Base-by-base conservation (phyloP, 2,797 vertebrate species). In the Erethizon dorsatum region DNA sequence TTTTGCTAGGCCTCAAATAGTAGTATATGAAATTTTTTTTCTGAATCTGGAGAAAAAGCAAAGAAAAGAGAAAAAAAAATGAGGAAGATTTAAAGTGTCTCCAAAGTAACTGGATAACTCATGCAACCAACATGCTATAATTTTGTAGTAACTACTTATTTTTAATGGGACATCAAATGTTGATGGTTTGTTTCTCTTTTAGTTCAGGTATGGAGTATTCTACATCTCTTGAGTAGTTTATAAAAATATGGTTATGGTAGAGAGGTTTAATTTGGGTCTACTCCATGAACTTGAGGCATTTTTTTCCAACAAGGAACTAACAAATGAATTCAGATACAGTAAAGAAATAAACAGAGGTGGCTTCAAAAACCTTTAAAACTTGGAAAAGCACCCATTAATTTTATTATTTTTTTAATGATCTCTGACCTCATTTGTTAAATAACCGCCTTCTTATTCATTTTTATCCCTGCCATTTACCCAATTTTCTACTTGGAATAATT, bases 21-120 rank as follows among this genome's bases (percentile, higher is more conserved):
- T 83, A 82, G 65, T 86, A 15, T 87, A 56, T 89, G 45, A 91
- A 92, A 61, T 96, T 86, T 96, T 45, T 45, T 95, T 50, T 57
- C 83, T 95, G 54, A 96, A 73, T 87, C 15, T 95, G 33, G 15
- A 87, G 37, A 37, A 95, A 86, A 92, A 92, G 85, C 75, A 73
- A 85, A 90, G 65, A 91, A 78, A 90, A 91, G 47, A 91, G 88
- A 90, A 91, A 84, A 65, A 75, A 94, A 88, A 96, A n/a, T 4
- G 37, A 54, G 37, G 71, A 45, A 80, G 83, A 83, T n/a, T 85
- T 88, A 59, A 88, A 86, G 47, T 83, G 50, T 91, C 83, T 92
- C 50, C 37, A 37, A 59, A 75, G 50, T 86, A 83, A 63, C 67
- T 41, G 45, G 92, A 61, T 84, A 84, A 82, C 83, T 56, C 20